Base-by-base conservation (phyloP, 2,888 invertebrate genomes). In the Hyles lineata region DNA sequence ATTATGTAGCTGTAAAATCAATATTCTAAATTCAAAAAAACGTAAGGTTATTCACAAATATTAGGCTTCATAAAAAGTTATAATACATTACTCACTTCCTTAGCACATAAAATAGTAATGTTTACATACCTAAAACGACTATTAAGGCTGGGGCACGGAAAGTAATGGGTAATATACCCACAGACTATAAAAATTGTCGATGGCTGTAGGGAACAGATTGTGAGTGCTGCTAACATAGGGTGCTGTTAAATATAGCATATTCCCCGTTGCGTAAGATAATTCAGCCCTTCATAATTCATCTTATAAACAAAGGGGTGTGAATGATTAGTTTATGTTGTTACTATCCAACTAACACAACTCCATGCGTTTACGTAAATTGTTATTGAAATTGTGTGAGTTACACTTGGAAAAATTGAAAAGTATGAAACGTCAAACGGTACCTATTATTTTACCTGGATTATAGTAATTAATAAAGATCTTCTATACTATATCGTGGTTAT, bases 161-260 rank as follows among this genome's bases (percentile, higher is more conserved):
- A 21, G 43, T 67, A 50, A 67, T 67, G 21, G n/a, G 21, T 43
- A 17, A 35, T 21, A 63, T 50, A 50, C 43, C 21, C 50, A 67
- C 50, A 50, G 67, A 50, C 67, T 67, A 67, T 67, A 67, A 67
- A 67, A 67, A 43, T 43, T 23, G 67, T 21, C 7, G 23, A 50
- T 67, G 67, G 67, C 8, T 67, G 67, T 67, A 43, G 43, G 67
- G 21, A 50, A 67, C 67, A 50, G 67, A 67, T 67, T 67, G 50
- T 19, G 19, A n/a, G 62, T n/a, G 32, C 62, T 62, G 19, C 67
- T 23, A 50, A 50, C 67, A 23, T 50, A 63, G 35, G 62, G 43
- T 17, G 67, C n/a, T 19, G 43, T 23, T 62, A 35, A 32, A 62
- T n/a, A 35, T 9, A n/a, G 67, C 43, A 50, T 50, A 67, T 50